Base-by-base conservation (phyloP, 2,113 vertebrate genomes). In the Xyliphius kryptos region DNA sequence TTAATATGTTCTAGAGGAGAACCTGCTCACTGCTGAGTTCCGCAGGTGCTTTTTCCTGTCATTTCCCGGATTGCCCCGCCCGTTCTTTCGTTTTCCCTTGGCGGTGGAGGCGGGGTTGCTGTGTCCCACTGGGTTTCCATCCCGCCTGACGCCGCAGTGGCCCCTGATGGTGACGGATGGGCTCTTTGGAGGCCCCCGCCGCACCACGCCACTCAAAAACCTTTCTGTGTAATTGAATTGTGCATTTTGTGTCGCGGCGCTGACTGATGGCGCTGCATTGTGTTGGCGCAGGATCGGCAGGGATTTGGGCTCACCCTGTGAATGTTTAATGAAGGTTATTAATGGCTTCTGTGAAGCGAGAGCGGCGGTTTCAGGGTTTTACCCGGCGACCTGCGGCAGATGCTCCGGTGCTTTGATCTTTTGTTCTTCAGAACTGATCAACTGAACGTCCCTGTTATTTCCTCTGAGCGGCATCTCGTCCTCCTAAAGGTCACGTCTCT, bases 141-240 rank as follows among this genome's bases (percentile, higher is more conserved):
- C n/a, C n/a, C n/a, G n/a, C n/a, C n/a, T n/a, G n/a, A n/a, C n/a
- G n/a, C 26, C 26, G 26, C 26, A 5, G 26, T 32, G 26, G 26
- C n/a, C 7, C 26, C 26, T 32, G 26, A 32, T 32, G 26, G 4
- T 32, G 26, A 32, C 7, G 26, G 26, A 32, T 47, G 40, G 15
- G 16, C 40, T 11, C 26, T 41, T 59, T 9, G 5, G 43, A 16
- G 26, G 32, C 17, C 26, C 7, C 26, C 26, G 26, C 26, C 26
- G 26, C n/a, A n/a, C n/a, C n/a, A n/a, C 26, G 26, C 26, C 26
- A 32, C 26, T 85, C 76, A 80, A 83, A 77, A 76, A 74, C 66
- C 66, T 66, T 51, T 63, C 74, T 68, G 58, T 54, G 69, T 82
- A 85, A 87, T 86, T 82, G 74, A 82, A 82, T 84, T n/a, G n/a